A percentile compares a stretch with the other conserved stretches of the same genome.
phyloP scores from a whole-genome alignment of 1,140 invertebrate species.

The Drosophila nasuta region DNA sequence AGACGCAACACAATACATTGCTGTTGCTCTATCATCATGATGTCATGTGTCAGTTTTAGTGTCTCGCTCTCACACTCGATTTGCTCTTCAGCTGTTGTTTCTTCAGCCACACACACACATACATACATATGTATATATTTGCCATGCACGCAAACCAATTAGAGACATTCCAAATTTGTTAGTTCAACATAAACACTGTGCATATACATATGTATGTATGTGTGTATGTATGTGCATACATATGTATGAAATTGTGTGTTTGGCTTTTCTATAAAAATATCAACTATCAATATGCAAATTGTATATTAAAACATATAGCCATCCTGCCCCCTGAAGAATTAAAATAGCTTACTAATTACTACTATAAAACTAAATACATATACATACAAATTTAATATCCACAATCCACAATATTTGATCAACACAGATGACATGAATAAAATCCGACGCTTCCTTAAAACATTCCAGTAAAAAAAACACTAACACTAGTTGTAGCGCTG shows the following conservation, averaged over 20 bases:
- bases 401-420: no score
- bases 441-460: no score
- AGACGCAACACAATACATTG: conserved; percentile 9
- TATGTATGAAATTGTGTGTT: conserved; percentile 1
- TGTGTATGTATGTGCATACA: conserved; percentile 16
- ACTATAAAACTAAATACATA: no score
- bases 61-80: conserved; percentile 25
- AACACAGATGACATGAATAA: no score
- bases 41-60: conserved; percentile 75
- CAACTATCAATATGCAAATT: not conserved
- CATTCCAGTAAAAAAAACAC: no score
- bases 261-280: conserved; percentile 1
- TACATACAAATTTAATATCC: no score
- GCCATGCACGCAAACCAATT: not conserved
- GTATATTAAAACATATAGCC: no score
- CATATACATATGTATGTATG: conserved; percentile 6
- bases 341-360: no score
- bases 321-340: no score
- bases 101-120: conserved; percentile 8
- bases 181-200: conserved; percentile 20
- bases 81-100: conserved; percentile 26
- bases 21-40: conserved; percentile 46
- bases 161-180: conserved; percentile 13
- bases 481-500: no score
- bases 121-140: conserved; percentile 11